A percentile compares a stretch with the other conserved stretches of the same genome.
These are phyloP conservation scores for Emmelina monodactyla DNA, from an alignment of 2,888 invertebrate species.

Conservation along the genomic window DNA sequence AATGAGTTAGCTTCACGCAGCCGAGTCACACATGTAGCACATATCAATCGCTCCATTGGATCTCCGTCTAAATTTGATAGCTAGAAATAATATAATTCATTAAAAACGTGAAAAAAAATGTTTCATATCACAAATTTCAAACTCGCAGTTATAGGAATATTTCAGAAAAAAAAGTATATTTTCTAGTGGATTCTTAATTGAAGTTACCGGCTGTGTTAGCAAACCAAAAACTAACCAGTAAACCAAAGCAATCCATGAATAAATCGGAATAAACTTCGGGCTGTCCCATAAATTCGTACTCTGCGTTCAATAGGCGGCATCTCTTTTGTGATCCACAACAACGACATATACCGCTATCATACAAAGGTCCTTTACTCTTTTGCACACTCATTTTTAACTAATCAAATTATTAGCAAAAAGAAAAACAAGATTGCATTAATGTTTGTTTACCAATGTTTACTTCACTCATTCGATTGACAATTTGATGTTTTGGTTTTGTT, in stretches of 20 bases:
- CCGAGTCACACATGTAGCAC: constrained; percentile 41
- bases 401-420: not conserved
- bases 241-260: constrained; percentile 31
- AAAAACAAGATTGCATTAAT: not conserved
- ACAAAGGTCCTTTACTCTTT: constrained; percentile 13
- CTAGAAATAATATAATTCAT: not conserved
- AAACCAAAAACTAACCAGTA: constrained; percentile 27
- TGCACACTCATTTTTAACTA: constrained; percentile 4
- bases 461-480: no score
- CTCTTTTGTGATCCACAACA: constrained; percentile 28
- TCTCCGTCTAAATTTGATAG: constrained; percentile 11
- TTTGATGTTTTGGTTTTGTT: no score
- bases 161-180: no score
- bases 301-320: constrained; percentile 27
- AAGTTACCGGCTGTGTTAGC: no score
- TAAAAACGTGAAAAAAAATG: not conserved
- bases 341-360: constrained; percentile 27
- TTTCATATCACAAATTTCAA: no score
- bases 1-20: constrained; percentile 39
- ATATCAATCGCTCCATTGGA: constrained; percentile 35
- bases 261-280: constrained; percentile 31
- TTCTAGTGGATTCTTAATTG: not conserved
- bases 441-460: no score
- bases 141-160: no score
- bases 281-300: constrained; percentile 27